A percentile compares a stretch with the other conserved stretches of the same genome.
These are phyloP conservation scores for Dromococcyx pavoninus DNA, from an alignment of 2,797 vertebrate species.

Conservation along the genomic window DNA sequence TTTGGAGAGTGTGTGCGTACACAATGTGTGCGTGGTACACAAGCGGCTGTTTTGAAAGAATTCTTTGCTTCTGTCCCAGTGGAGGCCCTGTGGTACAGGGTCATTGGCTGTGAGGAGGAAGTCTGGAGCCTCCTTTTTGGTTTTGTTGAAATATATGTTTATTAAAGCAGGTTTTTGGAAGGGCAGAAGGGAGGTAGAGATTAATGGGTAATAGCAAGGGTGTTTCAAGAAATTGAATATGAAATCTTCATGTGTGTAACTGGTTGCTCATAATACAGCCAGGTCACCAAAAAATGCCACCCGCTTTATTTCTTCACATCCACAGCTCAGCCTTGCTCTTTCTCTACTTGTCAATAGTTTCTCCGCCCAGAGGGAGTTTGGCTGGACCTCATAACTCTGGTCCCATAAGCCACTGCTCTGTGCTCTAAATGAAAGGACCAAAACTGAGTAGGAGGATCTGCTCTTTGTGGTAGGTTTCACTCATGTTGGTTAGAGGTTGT, in stretches of 20 bases:
- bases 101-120: not conserved
- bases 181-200: not conserved
- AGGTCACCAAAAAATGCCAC: not conserved
- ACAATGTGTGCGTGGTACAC: fast-evolving
- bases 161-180: not conserved
- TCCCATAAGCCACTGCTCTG: not conserved
- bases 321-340: not conserved
- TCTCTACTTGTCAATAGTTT: fast-evolving
- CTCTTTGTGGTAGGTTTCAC: not conserved
- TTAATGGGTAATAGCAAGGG: fast-evolving
- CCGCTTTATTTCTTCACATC: not conserved
- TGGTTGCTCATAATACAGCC: fast-evolving
- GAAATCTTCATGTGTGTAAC: fast-evolving
- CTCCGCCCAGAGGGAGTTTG: not conserved
- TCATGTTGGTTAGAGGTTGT: not conserved
- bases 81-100: not conserved
- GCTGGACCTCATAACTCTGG: not conserved
- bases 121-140: not conserved
- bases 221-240: not conserved
- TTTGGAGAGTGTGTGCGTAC: not conserved
- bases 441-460: not conserved
- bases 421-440: not conserved
- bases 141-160: not conserved
- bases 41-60: not conserved
- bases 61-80: not conserved